phyloP scores from a whole-genome alignment of 2,888 invertebrate species.

The Lasioglossum vierecki region DNA sequence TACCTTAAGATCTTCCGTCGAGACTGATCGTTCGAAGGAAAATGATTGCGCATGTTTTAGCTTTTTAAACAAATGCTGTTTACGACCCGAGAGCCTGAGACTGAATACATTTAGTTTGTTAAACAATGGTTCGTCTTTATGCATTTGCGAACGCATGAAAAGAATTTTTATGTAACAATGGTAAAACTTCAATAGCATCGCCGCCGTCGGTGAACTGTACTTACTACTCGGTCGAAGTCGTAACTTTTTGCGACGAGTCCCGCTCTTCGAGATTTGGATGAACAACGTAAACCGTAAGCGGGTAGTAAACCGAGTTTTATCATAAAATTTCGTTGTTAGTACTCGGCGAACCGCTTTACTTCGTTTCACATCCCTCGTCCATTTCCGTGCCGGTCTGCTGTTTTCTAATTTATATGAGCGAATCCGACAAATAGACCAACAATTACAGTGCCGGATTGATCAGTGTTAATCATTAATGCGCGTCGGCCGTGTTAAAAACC shows the following conservation, averaged over 20 bases:
- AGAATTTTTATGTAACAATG: slow-evolving; percentile 31
- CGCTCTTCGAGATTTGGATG: slow-evolving; percentile 21
- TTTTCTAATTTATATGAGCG: slow-evolving; percentile 9
- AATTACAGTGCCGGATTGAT: slow-evolving; percentile 21
- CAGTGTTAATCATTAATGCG: background rate
- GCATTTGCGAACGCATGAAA: background rate
- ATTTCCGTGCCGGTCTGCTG: background rate
- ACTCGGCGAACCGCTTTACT: slow-evolving; percentile 31
- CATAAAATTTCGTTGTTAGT: slow-evolving; percentile 66
- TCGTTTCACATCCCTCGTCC: slow-evolving; percentile 32
- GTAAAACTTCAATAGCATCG: slow-evolving; percentile 5
- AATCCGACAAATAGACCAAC: slow-evolving; percentile 14
- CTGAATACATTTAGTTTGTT: background rate
- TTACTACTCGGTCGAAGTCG: background rate
- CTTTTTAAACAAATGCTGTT: background rate
- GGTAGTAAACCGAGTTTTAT: slow-evolving; percentile 75
- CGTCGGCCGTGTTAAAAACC: background rate
- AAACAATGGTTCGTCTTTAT: background rate
- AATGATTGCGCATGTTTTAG: background rate
- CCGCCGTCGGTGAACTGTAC: background rate
- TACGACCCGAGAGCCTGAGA: background rate
- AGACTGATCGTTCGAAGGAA: background rate
- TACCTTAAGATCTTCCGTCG: background rate
- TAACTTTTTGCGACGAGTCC: slow-evolving; percentile 32
- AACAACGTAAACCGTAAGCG: slow-evolving; percentile 44